Base-by-base conservation (phyloP, 1,140 invertebrate species). In the Himalopsyche phryganea region DNA sequence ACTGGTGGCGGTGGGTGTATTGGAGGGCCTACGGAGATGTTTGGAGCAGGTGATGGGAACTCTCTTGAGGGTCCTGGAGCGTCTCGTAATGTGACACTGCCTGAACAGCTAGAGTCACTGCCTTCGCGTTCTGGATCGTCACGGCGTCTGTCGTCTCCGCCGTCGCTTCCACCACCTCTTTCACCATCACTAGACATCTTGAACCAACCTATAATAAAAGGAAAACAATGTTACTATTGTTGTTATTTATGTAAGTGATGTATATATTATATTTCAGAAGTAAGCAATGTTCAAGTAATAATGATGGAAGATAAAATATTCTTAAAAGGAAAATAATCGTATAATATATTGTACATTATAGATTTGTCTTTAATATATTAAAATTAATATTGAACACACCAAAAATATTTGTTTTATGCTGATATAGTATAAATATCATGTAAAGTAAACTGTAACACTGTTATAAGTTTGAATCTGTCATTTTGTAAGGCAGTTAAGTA, bases 1-100 rank as follows among this genome's bases (percentile, higher is more conserved):
- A 94, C 79, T 69, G 86, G 84, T 33, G 84, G 83, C 11, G 89
- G 89, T 9, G 90, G 91, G 67, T 93, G 90, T 9, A 92, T 86
- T 6, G 92, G 91, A 14, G 91, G 91, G 7, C 92, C 91, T 3
- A 93, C 85, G 5, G 88, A 91, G 17, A 93, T 91, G 74, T 92
- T 92, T 1, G 90, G 89, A 38, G 88, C 84, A 1, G 90, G 89
- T 60, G 88, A 89, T 56, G 85, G 80, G 14, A 72, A 69, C 14
- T 73, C 73, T 48, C 82, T 79, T 18, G 81, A 81, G 7, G 81
- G 81, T 0, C 75, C 74, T 18, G 80, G 78, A 35, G 79, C 73
- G 13, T 57, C 53, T 32, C 59, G 45, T 54, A 71, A 69, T 35
- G 80, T 81, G 42, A 81, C 77, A 59, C 80, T 81, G 61, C 85